Evolutionary conservation across 92 coral and sea anemone species (phyloP).

Genomic region (Porites divaricata): DNA sequence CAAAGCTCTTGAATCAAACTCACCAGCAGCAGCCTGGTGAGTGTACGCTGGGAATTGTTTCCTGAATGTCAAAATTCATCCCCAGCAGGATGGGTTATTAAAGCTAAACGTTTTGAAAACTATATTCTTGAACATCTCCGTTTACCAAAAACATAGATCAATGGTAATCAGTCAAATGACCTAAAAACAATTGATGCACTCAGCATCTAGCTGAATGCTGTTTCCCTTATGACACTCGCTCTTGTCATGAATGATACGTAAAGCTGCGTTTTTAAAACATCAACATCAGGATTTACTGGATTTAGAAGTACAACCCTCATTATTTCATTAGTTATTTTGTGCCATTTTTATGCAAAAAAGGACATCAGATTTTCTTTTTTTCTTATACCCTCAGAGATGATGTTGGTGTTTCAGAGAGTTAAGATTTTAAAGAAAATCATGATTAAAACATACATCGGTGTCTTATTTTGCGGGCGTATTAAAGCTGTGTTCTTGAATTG

Average conservation of each 20-base stretch:
- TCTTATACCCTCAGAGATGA: not conserved
- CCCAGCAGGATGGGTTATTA: not conserved
- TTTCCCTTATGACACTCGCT: not conserved
- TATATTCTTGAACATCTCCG: not conserved
- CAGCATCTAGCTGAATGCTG: not conserved
- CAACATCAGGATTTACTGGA: not conserved
- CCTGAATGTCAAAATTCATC: not conserved
- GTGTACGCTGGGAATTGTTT: slow-evolving; percentile 1
- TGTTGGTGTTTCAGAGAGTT: not conserved
- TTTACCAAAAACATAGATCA: not conserved
- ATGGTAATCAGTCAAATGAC: not conserved
- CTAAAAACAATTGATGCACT: too few species aligned
- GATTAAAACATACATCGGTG: not conserved
- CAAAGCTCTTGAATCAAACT: not conserved
- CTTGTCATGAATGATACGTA: not conserved
- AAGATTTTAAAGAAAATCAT: not conserved
- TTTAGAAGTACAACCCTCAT: not conserved
- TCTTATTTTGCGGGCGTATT: not conserved
- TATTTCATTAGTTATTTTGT: not conserved
- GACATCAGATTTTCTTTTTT: not conserved
- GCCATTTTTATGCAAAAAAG: not conserved
- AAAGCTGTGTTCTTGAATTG: not conserved
- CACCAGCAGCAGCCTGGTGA: not conserved
- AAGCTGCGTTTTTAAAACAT: not conserved
- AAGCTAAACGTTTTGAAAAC: not conserved